These are phyloP conservation scores for Sus cebifrons DNA, from an alignment of 2,797 vertebrate genomes.

Conservation along the genomic window DNA sequence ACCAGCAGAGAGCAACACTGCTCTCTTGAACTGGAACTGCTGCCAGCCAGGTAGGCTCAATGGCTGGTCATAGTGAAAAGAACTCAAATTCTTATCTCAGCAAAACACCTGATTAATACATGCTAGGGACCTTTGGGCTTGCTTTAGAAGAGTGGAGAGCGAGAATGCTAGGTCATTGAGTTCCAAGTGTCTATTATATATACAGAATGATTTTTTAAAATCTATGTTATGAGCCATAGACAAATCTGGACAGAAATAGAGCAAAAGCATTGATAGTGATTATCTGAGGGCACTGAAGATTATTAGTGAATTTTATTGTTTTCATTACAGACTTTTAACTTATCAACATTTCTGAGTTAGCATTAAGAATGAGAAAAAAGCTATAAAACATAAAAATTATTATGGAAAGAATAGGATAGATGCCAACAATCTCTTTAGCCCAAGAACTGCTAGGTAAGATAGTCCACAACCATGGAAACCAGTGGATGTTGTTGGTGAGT, in stretches of 20 bases:
- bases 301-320: conserved; percentile 36
- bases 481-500: neutral
- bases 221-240: neutral
- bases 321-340: conserved; percentile 23
- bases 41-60: neutral
- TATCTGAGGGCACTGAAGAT: neutral
- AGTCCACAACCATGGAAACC: neutral
- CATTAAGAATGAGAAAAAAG: conserved; percentile 58
- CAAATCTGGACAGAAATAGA: neutral
- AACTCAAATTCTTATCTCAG: conserved; percentile 3
- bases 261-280: neutral
- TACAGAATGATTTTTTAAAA: neutral
- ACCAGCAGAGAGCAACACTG: conserved; percentile 45
- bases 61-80: neutral
- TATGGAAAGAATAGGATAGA: conserved; percentile 41
- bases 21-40: neutral
- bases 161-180: neutral
- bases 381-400: conserved; percentile 27
- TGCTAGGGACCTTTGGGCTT: neutral
- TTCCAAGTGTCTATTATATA: neutral
- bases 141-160: conserved; percentile 30
- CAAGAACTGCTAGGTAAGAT: neutral
- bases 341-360: conserved; percentile 37
- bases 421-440: neutral
- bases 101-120: neutral